These are phyloP conservation scores for Leptinotarsa peninsularis DNA, from an alignment of 2,888 invertebrate genomes.

Conservation along the genomic window DNA sequence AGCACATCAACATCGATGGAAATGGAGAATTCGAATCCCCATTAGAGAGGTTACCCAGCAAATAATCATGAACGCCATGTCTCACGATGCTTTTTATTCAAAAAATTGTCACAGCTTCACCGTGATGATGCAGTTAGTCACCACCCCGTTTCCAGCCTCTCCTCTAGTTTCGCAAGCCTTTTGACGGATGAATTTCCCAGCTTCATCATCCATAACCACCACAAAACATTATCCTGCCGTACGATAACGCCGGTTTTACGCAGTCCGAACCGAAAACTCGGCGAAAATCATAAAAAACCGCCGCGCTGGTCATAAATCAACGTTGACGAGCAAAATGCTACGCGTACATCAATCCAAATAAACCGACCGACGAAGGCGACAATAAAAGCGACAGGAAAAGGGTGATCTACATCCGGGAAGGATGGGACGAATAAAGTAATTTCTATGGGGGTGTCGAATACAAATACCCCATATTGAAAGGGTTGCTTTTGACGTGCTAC, in stretches of 20 bases:
- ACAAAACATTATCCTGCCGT: neutral
- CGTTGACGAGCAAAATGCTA: constrained; percentile 36
- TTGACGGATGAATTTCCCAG: neutral
- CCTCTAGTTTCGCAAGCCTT: neutral
- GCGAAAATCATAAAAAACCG: constrained; percentile 22
- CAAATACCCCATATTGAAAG: too few species aligned
- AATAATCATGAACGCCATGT: too few species aligned
- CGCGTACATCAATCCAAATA: constrained; percentile 50
- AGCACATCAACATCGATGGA: too few species aligned
- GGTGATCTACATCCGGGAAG: neutral
- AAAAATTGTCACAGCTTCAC: too few species aligned
- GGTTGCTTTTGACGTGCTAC: too few species aligned
- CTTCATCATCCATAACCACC: neutral
- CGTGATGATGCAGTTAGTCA: too few species aligned
- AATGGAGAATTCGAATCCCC: too few species aligned
- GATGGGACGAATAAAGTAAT: neutral
- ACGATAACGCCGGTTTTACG: constrained; percentile 1
- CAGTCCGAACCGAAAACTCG: constrained; percentile 6
- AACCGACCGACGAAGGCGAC: constrained; percentile 45
- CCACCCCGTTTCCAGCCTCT: too few species aligned
- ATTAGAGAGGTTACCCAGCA: too few species aligned
- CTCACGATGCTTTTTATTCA: too few species aligned
- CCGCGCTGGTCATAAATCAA: constrained; percentile 47
- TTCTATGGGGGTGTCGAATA: neutral
- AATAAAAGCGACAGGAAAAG: constrained; percentile 42